These are phyloP conservation scores for Caenorhabditis brenneri DNA, from an alignment of 1,140 invertebrate genomes.

Conservation along the genomic window DNA sequence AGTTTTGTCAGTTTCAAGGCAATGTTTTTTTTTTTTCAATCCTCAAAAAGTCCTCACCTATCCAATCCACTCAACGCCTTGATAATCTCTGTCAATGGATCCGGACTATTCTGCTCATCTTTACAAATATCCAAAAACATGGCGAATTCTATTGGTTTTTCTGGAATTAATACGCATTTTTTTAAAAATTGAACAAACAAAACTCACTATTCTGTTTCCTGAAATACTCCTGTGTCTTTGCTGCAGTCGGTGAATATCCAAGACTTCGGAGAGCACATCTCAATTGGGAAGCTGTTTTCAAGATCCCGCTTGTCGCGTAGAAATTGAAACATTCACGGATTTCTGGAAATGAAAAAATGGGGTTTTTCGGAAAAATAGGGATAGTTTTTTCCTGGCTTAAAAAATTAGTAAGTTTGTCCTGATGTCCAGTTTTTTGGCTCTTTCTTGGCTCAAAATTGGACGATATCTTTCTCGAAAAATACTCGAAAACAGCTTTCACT, in stretches of 20 bases:
- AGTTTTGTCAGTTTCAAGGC: no score
- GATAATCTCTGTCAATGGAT: slow-evolving; percentile 47
- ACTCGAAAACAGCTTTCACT: no score
- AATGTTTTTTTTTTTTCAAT: no score
- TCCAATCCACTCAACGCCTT: slow-evolving; percentile 50
- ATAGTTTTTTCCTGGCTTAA: no score
- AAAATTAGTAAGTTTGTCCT: no score
- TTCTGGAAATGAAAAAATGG: slow-evolving; percentile 31
- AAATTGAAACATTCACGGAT: slow-evolving; percentile 52
- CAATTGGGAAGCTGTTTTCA: slow-evolving; percentile 16
- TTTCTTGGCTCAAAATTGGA: no score
- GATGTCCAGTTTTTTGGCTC: no score
- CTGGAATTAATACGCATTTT: slow-evolving; percentile 3
- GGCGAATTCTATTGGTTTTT: slow-evolving; percentile 47
- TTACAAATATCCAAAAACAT: slow-evolving; percentile 47
- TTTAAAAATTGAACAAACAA: not conserved
- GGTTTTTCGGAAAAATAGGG: not conserved
- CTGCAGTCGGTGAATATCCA: slow-evolving; percentile 43
- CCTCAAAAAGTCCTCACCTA: no score
- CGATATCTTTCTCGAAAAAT: no score
- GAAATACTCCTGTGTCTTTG: slow-evolving; percentile 41
- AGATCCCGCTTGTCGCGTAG: slow-evolving; percentile 1
- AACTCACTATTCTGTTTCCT: slow-evolving; percentile 44
- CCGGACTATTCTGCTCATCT: slow-evolving; percentile 38
- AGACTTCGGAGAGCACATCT: slow-evolving; percentile 48